Evolutionary conservation across 1,140 invertebrate genomes (phyloP).

Genomic region (Zaprionus nigranus): DNA sequence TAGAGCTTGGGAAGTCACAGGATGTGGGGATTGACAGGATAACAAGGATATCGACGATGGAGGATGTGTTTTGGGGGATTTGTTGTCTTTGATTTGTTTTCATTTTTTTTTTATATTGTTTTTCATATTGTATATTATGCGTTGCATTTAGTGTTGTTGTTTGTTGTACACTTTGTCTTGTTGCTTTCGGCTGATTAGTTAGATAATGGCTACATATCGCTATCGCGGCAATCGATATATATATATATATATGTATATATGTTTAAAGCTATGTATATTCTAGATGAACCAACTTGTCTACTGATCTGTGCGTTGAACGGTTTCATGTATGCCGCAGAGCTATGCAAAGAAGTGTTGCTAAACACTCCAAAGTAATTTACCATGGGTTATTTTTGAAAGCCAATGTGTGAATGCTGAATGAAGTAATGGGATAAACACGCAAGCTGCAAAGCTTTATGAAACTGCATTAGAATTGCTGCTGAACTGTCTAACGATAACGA

Average conservation of each 20-base stretch:
- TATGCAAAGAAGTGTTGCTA: constrained; percentile 12
- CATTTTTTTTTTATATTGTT: constrained; percentile 37
- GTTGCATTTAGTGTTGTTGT: constrained; percentile 54
- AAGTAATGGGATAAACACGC: constrained; percentile 54
- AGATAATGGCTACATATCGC: constrained; percentile 73
- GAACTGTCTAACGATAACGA: constrained; percentile 31
- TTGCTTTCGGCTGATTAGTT: constrained; percentile 25
- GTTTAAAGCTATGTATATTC: constrained; percentile 16
- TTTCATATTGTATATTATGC: constrained; percentile 24
- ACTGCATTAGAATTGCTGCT: constrained; percentile 16
- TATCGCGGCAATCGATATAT: constrained; percentile 73
- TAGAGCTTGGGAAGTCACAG: constrained; percentile 47
- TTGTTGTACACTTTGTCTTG: constrained; percentile 39
- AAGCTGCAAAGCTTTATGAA: constrained; percentile 65
- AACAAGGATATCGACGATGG: constrained; percentile 52
- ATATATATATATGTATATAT: constrained; percentile 17
- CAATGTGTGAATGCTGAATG: constrained; percentile 63
- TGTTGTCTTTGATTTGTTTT: constrained; percentile 67
- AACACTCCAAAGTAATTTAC: constrained; percentile 29
- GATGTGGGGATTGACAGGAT: constrained; percentile 58
- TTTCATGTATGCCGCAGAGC: constrained; percentile 59
- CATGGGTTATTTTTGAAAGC: constrained; percentile 57
- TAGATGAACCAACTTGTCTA: constrained; percentile 63
- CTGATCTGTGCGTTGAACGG: constrained; percentile 71
- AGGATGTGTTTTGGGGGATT: constrained; percentile 69